A percentile compares a stretch with the other conserved stretches of the same genome.
phyloP scores from a whole-genome alignment of 1,140 invertebrate species.

The Drosophila sechellia region DNA sequence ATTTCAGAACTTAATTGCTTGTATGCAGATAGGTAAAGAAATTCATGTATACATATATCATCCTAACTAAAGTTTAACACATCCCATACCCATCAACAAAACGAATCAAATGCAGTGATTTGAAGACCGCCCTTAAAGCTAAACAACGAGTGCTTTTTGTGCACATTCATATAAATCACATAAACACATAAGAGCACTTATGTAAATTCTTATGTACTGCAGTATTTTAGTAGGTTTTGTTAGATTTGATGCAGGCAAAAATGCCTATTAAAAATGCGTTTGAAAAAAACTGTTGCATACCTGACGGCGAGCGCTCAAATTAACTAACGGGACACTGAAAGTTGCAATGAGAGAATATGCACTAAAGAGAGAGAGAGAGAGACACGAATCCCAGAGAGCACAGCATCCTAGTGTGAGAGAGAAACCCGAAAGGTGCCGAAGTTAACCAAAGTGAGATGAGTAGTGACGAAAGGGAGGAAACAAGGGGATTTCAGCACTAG shows the following conservation, averaged over 20 bases:
- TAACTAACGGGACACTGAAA: constrained; percentile 38
- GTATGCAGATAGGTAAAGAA: background rate
- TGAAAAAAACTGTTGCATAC: constrained; percentile 79
- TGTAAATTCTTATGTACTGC: constrained; percentile 33
- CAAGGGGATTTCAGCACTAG: background rate
- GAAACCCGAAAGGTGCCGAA: constrained; percentile 9
- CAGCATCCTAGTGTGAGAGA: constrained; percentile 19
- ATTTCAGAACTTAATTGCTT: constrained; percentile 36
- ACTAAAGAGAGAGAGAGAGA: background rate
- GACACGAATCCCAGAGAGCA: constrained; percentile 7
- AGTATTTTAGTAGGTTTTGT: constrained; percentile 68
- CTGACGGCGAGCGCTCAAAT: constrained; percentile 70
- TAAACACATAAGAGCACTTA: constrained; percentile 18
- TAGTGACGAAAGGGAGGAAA: background rate
- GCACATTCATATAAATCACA: constrained; percentile 24
- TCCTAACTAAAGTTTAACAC: constrained; percentile 9
- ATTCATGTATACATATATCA: constrained; percentile 3
- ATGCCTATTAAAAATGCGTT: constrained; percentile 65
- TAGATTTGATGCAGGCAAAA: constrained; percentile 53
- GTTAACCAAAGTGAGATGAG: background rate
- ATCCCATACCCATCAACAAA: background rate
- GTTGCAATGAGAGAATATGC: constrained; percentile 7
- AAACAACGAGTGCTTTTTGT: constrained; percentile 30
- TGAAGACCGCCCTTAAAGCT: constrained; percentile 30
- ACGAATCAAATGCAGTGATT: constrained; percentile 30